A percentile compares a stretch with the other conserved stretches of the same genome.
phyloP scores from a whole-genome alignment of 2,888 invertebrate genomes.

The Horisme vitalbata region DNA sequence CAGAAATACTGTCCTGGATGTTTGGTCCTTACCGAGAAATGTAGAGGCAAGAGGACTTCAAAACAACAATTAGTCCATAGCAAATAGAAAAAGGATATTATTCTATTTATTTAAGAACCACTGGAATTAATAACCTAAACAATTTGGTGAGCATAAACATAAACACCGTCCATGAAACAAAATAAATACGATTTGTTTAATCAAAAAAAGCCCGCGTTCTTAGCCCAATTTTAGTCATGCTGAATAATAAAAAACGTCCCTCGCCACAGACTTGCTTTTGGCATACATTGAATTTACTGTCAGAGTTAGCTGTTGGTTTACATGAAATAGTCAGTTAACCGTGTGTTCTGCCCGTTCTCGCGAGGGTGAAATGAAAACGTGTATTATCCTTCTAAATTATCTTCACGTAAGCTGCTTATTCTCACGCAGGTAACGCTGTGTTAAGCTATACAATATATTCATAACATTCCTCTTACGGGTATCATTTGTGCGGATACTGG shows the following conservation, averaged over 20 bases:
- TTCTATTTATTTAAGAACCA: too few relatives aligned
- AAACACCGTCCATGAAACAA: slow-evolving; percentile 5
- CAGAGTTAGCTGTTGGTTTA: too few relatives aligned
- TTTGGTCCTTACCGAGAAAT: too few relatives aligned
- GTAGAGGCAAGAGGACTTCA: too few relatives aligned
- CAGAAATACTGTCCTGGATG: not conserved
- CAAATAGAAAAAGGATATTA: too few relatives aligned
- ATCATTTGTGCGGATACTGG: slow-evolving; percentile 2
- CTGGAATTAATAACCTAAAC: not conserved
- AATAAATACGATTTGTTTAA: slow-evolving; percentile 8
- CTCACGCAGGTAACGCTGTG: too few relatives aligned
- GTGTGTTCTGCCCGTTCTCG: too few relatives aligned
- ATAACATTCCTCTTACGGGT: slow-evolving; percentile 1
- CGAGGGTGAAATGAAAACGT: too few relatives aligned
- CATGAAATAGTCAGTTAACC: too few relatives aligned
- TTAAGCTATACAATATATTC: not conserved
- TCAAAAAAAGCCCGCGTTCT: slow-evolving; percentile 12
- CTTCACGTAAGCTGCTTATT: too few relatives aligned
- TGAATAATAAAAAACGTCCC: slow-evolving; percentile 17
- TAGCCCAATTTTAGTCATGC: slow-evolving; percentile 13
- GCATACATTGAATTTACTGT: slow-evolving; percentile 1
- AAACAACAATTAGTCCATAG: too few relatives aligned
- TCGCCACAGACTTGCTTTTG: not conserved
- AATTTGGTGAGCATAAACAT: not conserved
- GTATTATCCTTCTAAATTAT: too few relatives aligned